These are phyloP conservation scores for Agrotis segetum DNA, from an alignment of 2,888 invertebrate genomes.

Conservation along the genomic window DNA sequence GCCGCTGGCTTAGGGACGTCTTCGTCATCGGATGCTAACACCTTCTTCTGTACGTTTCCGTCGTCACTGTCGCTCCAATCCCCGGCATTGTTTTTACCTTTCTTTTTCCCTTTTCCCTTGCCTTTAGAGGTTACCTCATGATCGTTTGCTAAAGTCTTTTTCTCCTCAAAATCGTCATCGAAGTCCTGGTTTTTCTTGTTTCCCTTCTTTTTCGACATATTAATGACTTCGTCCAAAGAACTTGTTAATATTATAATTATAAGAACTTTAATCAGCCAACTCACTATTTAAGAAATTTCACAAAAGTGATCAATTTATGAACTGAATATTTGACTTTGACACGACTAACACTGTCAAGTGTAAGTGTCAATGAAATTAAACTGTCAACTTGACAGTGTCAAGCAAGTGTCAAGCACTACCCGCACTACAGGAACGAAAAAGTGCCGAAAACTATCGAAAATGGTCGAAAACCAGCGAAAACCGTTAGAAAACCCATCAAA, in stretches of 20 bases:
- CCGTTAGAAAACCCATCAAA: too few species aligned
- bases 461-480: too few species aligned
- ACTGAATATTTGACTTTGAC: not conserved
- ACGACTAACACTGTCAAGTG: constrained; percentile 11
- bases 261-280: constrained; percentile 45
- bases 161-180: constrained; percentile 89
- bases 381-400: too few species aligned
- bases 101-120: constrained; percentile 88
- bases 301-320: constrained; percentile 13
- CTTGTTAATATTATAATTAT: not conserved
- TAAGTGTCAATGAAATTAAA: constrained; percentile 7
- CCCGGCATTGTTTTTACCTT: constrained; percentile 85
- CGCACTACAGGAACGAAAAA: too few species aligned
- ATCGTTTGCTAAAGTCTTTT: constrained; percentile 75
- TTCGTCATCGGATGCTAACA: constrained; percentile 83
- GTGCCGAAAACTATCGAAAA: too few species aligned
- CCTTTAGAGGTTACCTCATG: constrained; percentile 89
- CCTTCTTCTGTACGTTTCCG: constrained; percentile 72
- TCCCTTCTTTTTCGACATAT: constrained; percentile 92
- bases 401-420: too few species aligned
- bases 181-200: constrained; percentile 91
- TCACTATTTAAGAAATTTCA: constrained; percentile 28
- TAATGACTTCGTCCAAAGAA: constrained; percentile 32
- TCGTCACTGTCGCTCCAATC: constrained; percentile 87
- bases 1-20: constrained; percentile 80